phyloP scores from a whole-genome alignment of 2,113 vertebrate genomes.

The Gobio gobio region DNA sequence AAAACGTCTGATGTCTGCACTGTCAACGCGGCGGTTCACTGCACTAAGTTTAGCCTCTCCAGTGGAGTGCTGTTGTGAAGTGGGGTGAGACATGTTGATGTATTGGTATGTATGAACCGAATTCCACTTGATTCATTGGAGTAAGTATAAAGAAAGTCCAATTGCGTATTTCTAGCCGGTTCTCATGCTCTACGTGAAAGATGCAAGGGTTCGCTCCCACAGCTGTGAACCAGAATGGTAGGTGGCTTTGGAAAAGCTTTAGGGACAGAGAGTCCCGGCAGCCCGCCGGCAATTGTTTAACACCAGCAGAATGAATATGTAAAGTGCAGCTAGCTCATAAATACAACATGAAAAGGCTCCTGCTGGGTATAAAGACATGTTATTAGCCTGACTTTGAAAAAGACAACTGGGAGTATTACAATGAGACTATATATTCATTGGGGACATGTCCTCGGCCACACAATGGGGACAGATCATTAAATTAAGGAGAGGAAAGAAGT shows the following conservation, averaged over 20 bases:
- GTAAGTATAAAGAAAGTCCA: neutral
- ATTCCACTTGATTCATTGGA: constrained; percentile 23
- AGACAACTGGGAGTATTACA: constrained; percentile 65
- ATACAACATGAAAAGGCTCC: constrained; percentile 76
- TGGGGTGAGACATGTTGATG: constrained; percentile 25
- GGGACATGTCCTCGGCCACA: constrained; percentile 57
- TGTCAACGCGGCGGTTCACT: constrained; percentile 28
- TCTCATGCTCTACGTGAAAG: constrained; percentile 51
- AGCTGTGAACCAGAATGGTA: constrained; percentile 54
- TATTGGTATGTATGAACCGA: constrained; percentile 7
- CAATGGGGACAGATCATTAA: constrained; percentile 59
- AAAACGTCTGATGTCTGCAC: constrained; percentile 33
- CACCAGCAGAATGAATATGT: constrained; percentile 77
- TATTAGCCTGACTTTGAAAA: constrained; percentile 65
- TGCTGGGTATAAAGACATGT: constrained; percentile 66
- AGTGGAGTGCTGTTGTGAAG: constrained; percentile 29
- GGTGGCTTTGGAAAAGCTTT: constrained; percentile 56
- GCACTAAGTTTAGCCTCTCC: constrained; percentile 41
- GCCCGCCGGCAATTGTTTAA: constrained; percentile 71
- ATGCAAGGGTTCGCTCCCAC: constrained; percentile 50
- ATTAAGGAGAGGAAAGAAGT: constrained; percentile 58
- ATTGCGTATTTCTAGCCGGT: neutral
- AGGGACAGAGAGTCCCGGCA: constrained; percentile 54
- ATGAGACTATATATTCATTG: constrained; percentile 58
- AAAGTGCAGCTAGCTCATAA: constrained; percentile 76